Conservation (phyloP, 2,113 vertebrate genomes). For the Polypterus bichir region DNA sequence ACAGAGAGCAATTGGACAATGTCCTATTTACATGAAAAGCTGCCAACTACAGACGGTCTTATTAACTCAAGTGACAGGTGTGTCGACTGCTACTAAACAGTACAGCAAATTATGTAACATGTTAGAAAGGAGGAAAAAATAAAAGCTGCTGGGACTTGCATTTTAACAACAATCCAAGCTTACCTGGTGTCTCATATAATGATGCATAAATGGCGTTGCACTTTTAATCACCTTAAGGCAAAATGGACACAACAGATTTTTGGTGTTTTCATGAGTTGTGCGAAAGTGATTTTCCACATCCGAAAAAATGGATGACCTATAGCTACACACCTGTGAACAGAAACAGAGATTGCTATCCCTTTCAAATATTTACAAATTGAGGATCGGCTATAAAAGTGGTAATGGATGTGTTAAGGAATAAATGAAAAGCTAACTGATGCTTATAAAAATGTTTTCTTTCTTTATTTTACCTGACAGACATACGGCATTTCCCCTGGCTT, state of each 20-base stretch:
- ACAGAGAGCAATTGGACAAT: constrained; percentile 7
- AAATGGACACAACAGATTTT: constrained; percentile 89
- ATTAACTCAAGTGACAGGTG: too few species aligned
- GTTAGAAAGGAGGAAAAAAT: constrained; percentile 12
- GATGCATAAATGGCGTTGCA: constrained; percentile 84
- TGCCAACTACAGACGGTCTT: too few species aligned
- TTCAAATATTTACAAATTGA: too few species aligned
- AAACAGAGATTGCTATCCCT: constrained; percentile 10
- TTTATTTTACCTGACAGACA: constrained; percentile 73
- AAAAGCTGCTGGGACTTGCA: constrained; percentile 1
- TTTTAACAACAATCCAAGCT: constrained; percentile 8
- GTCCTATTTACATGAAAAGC: constrained; percentile 5
- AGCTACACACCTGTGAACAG: constrained; percentile 76
- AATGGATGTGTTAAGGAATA: not conserved
- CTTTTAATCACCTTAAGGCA: constrained; percentile 91
- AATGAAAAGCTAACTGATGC: not conserved
- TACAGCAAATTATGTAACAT: not conserved
- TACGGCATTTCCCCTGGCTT: constrained; percentile 98
- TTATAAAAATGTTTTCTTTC: not conserved
- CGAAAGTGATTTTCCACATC: constrained; percentile 93
- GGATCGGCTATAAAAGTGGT: too few species aligned
- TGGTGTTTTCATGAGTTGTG: constrained; percentile 83
- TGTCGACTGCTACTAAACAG: not conserved
- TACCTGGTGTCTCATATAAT: constrained; percentile 97
- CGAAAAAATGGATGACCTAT: constrained; percentile 83